Evolutionary conservation across 2,113 vertebrate genomes (phyloP).

Genomic region (Ceyx melanurus): DNA sequence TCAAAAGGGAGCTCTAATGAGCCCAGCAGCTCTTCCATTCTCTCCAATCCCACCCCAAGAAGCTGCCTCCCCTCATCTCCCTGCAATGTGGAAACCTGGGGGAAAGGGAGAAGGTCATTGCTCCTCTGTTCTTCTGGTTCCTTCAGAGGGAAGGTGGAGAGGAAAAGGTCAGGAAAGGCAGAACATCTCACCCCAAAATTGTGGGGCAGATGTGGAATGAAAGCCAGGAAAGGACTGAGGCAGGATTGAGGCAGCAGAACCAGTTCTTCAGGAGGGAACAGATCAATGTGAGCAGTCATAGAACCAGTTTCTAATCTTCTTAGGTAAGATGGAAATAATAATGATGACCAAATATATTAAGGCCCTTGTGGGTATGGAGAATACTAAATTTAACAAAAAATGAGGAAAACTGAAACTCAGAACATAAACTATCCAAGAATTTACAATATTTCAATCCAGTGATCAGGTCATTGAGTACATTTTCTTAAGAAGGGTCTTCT

Average conservation of each 20-base stretch:
- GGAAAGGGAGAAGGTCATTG: background rate
- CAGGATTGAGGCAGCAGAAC: background rate
- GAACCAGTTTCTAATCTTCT: background rate
- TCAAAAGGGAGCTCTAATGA: background rate
- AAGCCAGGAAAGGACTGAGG: background rate
- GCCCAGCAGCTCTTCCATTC: background rate
- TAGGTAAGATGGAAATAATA: background rate
- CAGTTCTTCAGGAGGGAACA: background rate
- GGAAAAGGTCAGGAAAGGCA: background rate
- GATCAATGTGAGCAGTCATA: background rate
- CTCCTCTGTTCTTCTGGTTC: background rate
- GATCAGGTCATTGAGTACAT: background rate
- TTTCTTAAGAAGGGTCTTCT: background rate
- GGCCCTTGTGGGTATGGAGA: background rate
- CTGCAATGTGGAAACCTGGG: background rate
- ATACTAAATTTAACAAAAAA: background rate
- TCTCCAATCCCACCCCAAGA: background rate
- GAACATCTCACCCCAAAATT: fast-evolving
- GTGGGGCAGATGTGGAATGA: background rate
- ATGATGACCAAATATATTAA: background rate
- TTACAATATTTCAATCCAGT: background rate
- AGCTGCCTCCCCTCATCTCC: background rate
- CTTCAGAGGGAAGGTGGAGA: background rate
- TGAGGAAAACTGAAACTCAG: background rate
- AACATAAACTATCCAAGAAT: background rate